Conservation (phyloP, 2,797 vertebrate genomes). For the Pipistrellus nathusii region DNA sequence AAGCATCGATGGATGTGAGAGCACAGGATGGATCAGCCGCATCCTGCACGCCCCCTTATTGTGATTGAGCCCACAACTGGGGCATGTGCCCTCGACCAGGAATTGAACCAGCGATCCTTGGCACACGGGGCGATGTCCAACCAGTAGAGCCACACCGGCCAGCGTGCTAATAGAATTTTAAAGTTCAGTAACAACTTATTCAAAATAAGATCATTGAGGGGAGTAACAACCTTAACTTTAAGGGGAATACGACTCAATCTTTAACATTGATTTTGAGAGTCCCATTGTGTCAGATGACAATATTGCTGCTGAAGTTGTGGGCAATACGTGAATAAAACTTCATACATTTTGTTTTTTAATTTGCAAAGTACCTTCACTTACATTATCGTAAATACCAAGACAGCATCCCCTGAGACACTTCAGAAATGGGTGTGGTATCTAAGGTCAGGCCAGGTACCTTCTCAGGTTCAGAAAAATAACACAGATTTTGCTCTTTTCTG, state of each 20-base stretch:
- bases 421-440: slow-evolving; percentile 30
- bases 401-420: background rate
- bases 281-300: background rate
- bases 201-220: background rate
- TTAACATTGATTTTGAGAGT: slow-evolving; percentile 35
- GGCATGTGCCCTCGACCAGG: too few relatives aligned
- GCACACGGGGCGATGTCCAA: too few relatives aligned
- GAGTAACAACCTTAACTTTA: slow-evolving; percentile 35
- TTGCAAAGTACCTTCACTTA: slow-evolving; percentile 50
- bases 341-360: background rate
- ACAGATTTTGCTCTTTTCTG: slow-evolving; percentile 9
- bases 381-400: background rate
- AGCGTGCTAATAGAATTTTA: background rate
- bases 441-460: background rate
- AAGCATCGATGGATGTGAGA: too few relatives aligned
- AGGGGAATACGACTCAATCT: background rate
- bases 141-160: too few relatives aligned
- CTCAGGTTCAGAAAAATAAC: slow-evolving; percentile 16
- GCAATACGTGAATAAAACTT: slow-evolving; percentile 1
- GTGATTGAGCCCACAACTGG: too few relatives aligned
- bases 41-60: too few relatives aligned
- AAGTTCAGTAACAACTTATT: slow-evolving; percentile 39
- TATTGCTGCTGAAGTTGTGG: background rate
- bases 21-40: too few relatives aligned
- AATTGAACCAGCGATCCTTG: too few relatives aligned